Evolutionary conservation across 2,888 invertebrate species (phyloP).

Genomic region (Caenorhabditis sp.): DNA sequence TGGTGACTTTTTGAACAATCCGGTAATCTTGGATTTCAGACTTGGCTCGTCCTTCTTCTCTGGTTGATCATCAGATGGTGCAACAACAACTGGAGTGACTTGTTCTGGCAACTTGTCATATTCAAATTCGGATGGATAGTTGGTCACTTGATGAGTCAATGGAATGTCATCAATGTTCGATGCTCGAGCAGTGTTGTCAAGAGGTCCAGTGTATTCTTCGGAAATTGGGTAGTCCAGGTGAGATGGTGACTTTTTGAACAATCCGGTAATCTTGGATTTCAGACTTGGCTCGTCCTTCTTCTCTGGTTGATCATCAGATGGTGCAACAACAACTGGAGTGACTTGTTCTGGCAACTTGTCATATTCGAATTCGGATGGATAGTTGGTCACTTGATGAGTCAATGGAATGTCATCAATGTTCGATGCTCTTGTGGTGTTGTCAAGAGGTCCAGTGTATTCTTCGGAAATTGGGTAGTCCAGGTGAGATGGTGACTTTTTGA

Average conservation of each 20-base stretch:
- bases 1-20: slow-evolving; percentile 35
- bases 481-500: slow-evolving; percentile 20
- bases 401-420: slow-evolving; percentile 2
- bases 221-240: slow-evolving; percentile 45
- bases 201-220: slow-evolving; percentile 40
- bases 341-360: slow-evolving; percentile 10
- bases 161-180: slow-evolving; percentile 35
- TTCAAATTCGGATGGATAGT: slow-evolving; percentile 15
- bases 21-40: slow-evolving; percentile 26
- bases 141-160: slow-evolving; percentile 23
- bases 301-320: slow-evolving; percentile 6
- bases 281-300: slow-evolving; percentile 15
- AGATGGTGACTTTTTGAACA: slow-evolving; percentile 26
- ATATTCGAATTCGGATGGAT: slow-evolving; percentile 5
- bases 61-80: too few relatives aligned
- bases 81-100: too few relatives aligned
- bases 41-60: slow-evolving; percentile 24
- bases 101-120: slow-evolving; percentile 20
- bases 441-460: slow-evolving; percentile 38
- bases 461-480: slow-evolving; percentile 46
- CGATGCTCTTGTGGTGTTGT: slow-evolving; percentile 8
- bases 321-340: too few relatives aligned
- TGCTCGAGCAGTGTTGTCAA: slow-evolving; percentile 20
- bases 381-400: not conserved
- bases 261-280: slow-evolving; percentile 27